Evolutionary conservation across 2,113 vertebrate species (phyloP).

Genomic region (Notothenia rossii): DNA sequence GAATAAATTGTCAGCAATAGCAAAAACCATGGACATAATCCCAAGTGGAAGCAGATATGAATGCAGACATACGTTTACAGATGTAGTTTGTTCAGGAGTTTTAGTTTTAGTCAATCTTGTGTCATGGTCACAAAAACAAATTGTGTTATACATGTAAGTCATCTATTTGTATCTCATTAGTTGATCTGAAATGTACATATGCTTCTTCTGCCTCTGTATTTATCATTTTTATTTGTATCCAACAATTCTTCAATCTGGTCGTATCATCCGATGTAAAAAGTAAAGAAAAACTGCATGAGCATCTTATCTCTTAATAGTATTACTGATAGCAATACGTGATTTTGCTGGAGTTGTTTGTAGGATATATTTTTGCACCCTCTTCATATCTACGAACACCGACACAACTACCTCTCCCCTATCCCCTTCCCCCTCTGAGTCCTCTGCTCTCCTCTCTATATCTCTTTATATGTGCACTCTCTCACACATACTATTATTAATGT

Average conservation of each 20-base stretch:
- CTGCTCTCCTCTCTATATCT: neutral
- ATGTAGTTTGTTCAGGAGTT: no score
- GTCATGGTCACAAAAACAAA: no score
- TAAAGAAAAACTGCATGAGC: no score
- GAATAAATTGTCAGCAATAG: neutral
- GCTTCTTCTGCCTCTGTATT: neutral
- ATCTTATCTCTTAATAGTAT: neutral
- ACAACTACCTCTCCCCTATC: neutral
- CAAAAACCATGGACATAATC: neutral
- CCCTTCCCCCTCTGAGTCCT: neutral
- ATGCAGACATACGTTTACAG: no score
- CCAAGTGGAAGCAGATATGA: no score
- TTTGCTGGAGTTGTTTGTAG: neutral
- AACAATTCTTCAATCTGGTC: neutral
- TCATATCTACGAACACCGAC: neutral
- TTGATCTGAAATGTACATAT: no score
- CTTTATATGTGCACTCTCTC: neutral
- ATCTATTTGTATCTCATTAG: no score
- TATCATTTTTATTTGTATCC: neutral
- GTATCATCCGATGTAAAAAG: neutral
- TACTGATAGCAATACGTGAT: no score
- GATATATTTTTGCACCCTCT: no score
- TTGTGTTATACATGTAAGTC: neutral
- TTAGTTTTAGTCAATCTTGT: no score
- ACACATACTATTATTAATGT: constrained; percentile 48